Conservation (phyloP, 2,113 vertebrate genomes). For the Cygnus buccinator region DNA sequence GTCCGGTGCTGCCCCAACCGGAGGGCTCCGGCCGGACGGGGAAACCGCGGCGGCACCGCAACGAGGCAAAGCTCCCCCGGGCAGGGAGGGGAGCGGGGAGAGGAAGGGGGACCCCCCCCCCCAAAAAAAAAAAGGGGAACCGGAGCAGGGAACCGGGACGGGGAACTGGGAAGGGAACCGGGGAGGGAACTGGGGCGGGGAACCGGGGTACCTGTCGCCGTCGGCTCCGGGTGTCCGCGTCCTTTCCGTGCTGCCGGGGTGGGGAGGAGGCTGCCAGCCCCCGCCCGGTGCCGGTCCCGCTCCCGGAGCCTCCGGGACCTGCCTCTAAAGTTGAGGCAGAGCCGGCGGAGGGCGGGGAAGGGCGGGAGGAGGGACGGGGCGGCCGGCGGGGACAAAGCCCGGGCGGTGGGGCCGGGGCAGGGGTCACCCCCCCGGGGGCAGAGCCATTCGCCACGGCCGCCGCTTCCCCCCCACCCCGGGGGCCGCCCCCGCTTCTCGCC, state of each 20-base stretch:
- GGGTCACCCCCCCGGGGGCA: background rate
- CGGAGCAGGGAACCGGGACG: too few species aligned
- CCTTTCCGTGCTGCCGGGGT: background rate
- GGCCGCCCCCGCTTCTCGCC: background rate
- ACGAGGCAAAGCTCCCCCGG: background rate
- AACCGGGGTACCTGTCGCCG: background rate
- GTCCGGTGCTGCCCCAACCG: too few species aligned
- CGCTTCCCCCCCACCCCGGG: background rate
- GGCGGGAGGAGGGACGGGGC: background rate
- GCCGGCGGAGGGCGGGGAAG: background rate
- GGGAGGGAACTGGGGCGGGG: background rate
- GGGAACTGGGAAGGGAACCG: background rate
- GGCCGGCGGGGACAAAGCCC: slow-evolving; percentile 27
- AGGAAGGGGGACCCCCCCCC: background rate
- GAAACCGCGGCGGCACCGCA: background rate
- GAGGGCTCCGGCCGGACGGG: background rate
- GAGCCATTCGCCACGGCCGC: background rate
- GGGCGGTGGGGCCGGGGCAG: background rate
- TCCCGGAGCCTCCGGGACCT: background rate
- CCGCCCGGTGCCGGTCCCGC: background rate
- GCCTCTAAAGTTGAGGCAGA: slow-evolving; percentile 15
- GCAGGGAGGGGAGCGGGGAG: background rate
- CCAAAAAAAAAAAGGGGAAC: background rate
- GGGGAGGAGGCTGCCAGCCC: background rate
- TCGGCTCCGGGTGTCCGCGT: background rate